Conservation (phyloP, 2,888 invertebrate species). For the Bursaphelenchus okinawaensis region DNA sequence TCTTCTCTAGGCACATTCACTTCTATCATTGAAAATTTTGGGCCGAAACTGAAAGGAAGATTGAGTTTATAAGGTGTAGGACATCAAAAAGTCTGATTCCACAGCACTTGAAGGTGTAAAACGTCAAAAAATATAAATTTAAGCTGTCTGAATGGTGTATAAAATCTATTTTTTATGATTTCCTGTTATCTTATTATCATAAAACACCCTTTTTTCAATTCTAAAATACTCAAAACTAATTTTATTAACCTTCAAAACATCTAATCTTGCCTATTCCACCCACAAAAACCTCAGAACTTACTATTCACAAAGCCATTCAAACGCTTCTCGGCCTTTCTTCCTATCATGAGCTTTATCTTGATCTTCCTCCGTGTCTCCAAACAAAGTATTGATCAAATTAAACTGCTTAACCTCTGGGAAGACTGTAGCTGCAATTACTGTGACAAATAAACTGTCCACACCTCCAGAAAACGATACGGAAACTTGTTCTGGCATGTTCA, state of each 20-base stretch:
- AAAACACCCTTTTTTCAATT: no score
- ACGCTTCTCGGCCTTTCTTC: conserved; percentile 5
- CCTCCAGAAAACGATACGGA: conserved; percentile 87
- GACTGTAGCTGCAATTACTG: conserved; percentile 72
- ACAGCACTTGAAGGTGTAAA: no score
- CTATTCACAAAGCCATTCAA: conserved; percentile 5
- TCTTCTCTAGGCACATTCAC: conserved; percentile 47
- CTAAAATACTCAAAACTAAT: no score
- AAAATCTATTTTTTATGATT: no score
- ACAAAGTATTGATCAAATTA: conserved; percentile 41
- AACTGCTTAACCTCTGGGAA: conserved; percentile 55
- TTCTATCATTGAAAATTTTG: conserved; percentile 59
- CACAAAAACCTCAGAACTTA: not conserved
- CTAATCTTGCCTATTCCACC: not conserved
- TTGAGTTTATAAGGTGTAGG: no score
- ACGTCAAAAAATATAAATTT: no score
- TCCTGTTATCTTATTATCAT: no score
- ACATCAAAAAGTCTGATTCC: no score
- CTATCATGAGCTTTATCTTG: conserved; percentile 3
- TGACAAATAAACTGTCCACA: conserved; percentile 85
- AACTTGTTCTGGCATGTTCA: conserved; percentile 5
- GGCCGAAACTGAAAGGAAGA: conserved; percentile 4
- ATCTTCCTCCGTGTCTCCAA: conserved; percentile 28
- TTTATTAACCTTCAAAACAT: no score
- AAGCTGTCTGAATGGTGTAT: no score